Base-by-base conservation (phyloP, 2,113 vertebrate species). In the Amblyornis subalaris region DNA sequence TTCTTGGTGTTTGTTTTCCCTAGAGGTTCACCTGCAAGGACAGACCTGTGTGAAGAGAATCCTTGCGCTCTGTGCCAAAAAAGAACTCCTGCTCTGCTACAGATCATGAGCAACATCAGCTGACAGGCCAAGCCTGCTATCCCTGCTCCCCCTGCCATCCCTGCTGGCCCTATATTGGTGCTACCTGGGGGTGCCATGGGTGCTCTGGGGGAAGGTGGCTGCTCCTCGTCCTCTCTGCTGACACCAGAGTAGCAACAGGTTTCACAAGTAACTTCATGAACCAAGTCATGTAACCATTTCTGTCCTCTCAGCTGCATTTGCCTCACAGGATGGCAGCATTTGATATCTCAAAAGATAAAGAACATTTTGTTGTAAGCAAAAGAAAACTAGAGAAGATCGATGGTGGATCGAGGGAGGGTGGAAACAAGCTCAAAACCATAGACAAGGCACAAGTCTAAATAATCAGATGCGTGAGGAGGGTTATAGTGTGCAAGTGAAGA, bases 291-390 rank as follows among this genome's bases (percentile, higher is more conserved):
- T 66, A 73, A 62, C 38, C 35, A 91, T 89, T 82, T 95, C 79
- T 58, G 66, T 82, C 67, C 75, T 93, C 83, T 48, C 44, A 53
- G 15, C 40, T 48, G n/a, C 58, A 47, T 76, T 16, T 44, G 42
- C 85, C 72, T 88, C 84, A 54, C 38, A 40, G 65, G 58, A 94
- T 84, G 55, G 36, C 36, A 69, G 70, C 14, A 44, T 54, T 73
- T 75, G 87, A 53, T 94, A 54, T 78, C 65, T 94, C 14, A 50
- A 83, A 88, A 95, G 83, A 90, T 72, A 88, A 92, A 92, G 85
- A 94, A 69, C 25, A 70, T 72, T 79, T 70, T 29, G 40, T 89
- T 45, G 35, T 70, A 83, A 88, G 88, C 61, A 88, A 88, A 95
- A 83, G 75, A 77, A 93, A 93, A 88, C 40, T 50, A 79, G 80